Conservation (phyloP, 2,797 vertebrate genomes). For the Nannoperca obscura region DNA sequence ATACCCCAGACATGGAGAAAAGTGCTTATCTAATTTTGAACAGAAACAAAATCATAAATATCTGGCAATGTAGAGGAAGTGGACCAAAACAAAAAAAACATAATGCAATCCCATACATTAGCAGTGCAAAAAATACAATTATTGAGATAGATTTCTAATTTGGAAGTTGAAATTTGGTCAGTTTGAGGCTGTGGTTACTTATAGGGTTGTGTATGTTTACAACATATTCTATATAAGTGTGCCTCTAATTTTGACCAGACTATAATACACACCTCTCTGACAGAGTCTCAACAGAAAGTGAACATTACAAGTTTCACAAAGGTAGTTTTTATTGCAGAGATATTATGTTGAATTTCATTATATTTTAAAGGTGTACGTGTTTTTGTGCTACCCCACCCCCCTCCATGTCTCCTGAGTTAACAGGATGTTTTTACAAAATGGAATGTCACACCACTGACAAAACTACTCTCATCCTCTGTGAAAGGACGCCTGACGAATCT, state of each 20-base stretch:
- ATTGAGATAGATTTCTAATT: slow-evolving; percentile 6
- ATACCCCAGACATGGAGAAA: slow-evolving; percentile 7
- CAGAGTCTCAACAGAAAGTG: not conserved
- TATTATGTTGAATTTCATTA: slow-evolving; percentile 16
- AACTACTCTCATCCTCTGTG: slow-evolving; percentile 28
- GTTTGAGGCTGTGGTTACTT: slow-evolving; percentile 10
- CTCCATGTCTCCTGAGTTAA: slow-evolving; percentile 18
- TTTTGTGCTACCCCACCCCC: not conserved
- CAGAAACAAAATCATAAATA: slow-evolving; percentile 28
- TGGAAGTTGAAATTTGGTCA: not conserved
- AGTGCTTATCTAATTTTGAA: slow-evolving; percentile 8
- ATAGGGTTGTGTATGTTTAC: slow-evolving; percentile 12
- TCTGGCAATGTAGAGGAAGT: not conserved
- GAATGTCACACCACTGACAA: slow-evolving; percentile 45
- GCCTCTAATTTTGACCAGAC: slow-evolving; percentile 17
- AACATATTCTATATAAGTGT: slow-evolving; percentile 9
- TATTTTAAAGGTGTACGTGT: slow-evolving; percentile 16
- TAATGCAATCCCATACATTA: slow-evolving; percentile 13
- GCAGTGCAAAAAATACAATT: slow-evolving; percentile 1
- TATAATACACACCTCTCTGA: slow-evolving; percentile 1
- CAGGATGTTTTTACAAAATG: slow-evolving; percentile 62
- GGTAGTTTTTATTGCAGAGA: not conserved
- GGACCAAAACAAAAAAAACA: not conserved
- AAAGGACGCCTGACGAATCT: slow-evolving; percentile 32
- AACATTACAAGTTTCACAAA: slow-evolving; percentile 18